Evolutionary conservation across 2,113 vertebrate genomes (phyloP), one percentile per base, ranked within the genome.

Genomic region (Felis chaus): DNA sequence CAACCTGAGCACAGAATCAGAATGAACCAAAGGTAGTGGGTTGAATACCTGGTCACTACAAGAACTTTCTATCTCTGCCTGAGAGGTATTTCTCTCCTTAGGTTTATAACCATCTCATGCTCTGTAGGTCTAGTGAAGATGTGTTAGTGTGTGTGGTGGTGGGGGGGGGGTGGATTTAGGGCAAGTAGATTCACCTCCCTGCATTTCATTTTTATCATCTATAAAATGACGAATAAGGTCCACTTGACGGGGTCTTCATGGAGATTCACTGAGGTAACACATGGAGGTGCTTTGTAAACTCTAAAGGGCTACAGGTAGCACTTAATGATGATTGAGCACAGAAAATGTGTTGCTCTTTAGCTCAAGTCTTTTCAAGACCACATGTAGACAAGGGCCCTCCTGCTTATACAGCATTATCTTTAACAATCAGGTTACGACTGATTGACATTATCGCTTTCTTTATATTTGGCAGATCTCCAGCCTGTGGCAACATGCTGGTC

Each of bases 341-440:
- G 71, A 71, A 91, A 94, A 80, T 39, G 36, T 73, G 76, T 23
- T 78, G 82, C 85, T 91, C 82, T 96, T 96, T 93, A 66, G 50
- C 80, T 96, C 65, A 80, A 7, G 2, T 66, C 88, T 91, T 89
- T 76, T 73, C 45, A 91, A 71, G 92, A 92, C 73, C 48, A 71
- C 36, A 33, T 45, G 74, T 53, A 82, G 87, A 96, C 87, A 96
- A 93, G 53, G 81, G 63, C 55, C 29, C 45, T 94, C 73, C 90
- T 83, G 48, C 91, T 95, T 65, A 76, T 95, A 79, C 41, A 41
- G 73, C 61, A 93, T 73, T 96, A 86, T 93, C 92, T 85, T 84
- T 85, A 90, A 74, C 90, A 97, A 97, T 96, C 94, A 68, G 55
- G 87, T 97, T 97, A 97, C 79, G 76, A 97, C 82, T 96, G 97